These are phyloP conservation scores for Nomia melanderi DNA, from an alignment of 1,140 invertebrate genomes.

Conservation along the genomic window DNA sequence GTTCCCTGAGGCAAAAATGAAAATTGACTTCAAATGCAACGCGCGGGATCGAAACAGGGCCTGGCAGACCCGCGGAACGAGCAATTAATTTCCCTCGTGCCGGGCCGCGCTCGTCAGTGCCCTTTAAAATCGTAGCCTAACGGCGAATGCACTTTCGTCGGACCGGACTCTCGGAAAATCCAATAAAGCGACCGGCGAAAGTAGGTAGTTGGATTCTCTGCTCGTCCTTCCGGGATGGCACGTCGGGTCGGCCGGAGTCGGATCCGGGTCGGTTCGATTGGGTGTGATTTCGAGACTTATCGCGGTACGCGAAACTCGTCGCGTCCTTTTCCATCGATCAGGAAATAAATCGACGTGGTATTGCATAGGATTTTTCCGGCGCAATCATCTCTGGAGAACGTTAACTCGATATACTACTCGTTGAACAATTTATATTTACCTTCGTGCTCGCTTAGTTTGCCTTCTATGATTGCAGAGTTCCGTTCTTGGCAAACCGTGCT, in stretches of 20 bases:
- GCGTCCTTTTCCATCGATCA: not conserved
- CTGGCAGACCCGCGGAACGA: slow-evolving; percentile 9
- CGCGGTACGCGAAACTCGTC: not conserved
- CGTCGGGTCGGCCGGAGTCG: not conserved
- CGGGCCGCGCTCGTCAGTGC: slow-evolving; percentile 23
- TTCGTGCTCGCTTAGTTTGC: no score
- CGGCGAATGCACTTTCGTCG: not conserved
- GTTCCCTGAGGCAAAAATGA: slow-evolving; percentile 43
- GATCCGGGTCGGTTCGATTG: not conserved
- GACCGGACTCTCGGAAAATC: slow-evolving; percentile 40
- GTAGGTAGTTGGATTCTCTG: slow-evolving; percentile 1
- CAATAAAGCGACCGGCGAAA: slow-evolving; percentile 54
- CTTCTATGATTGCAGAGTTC: no score
- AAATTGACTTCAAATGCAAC: slow-evolving; percentile 27
- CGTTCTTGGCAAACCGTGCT: no score
- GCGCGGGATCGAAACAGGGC: slow-evolving; percentile 20
- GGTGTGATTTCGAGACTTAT: not conserved
- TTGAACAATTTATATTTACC: no score
- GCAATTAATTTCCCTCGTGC: slow-evolving; percentile 55
- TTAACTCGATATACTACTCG: no score
- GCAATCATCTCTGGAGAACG: not conserved
- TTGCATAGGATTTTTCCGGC: not conserved
- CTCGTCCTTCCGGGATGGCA: slow-evolving; percentile 1
- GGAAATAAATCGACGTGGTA: not conserved
- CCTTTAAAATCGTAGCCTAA: slow-evolving; percentile 32